phyloP scores from a whole-genome alignment of 2,113 vertebrate species.

The Anguilla japonica region DNA sequence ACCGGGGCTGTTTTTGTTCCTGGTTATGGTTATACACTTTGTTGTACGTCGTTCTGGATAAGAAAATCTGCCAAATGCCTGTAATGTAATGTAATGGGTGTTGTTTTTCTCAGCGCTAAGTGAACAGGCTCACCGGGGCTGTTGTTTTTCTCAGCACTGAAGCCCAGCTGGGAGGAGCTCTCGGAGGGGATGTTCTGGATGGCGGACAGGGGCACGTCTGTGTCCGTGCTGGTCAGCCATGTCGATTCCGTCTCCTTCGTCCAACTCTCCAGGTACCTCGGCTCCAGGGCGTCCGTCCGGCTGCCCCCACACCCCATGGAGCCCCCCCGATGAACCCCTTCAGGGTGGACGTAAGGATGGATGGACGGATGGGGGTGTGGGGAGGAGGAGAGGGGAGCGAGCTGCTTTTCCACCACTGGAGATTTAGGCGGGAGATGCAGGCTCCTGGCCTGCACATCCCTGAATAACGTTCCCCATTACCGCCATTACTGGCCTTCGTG shows the following conservation, averaged over 20 bases:
- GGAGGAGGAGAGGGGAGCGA: neutral
- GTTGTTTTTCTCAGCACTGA: constrained; percentile 63
- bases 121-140: constrained; percentile 56
- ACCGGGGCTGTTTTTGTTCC: constrained; percentile 66
- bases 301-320: constrained; percentile 77
- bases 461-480: neutral
- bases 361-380: too few species aligned
- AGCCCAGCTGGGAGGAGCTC: constrained; percentile 59
- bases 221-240: constrained; percentile 74
- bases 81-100: too few species aligned
- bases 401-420: neutral
- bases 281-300: constrained; percentile 75
- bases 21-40: too few species aligned
- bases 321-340: neutral
- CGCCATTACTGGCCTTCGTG: neutral
- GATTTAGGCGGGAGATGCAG: neutral
- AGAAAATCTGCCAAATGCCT: too few species aligned
- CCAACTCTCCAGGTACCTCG: constrained; percentile 76
- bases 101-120: too few species aligned
- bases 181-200: constrained; percentile 74
- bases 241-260: constrained; percentile 79
- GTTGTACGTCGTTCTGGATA: too few species aligned
- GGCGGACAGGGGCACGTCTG: constrained; percentile 74
- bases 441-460: neutral
- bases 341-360: neutral